Evolutionary conservation across 2,797 vertebrate genomes (phyloP).

Genomic region (Oreonectes daqikongensis): DNA sequence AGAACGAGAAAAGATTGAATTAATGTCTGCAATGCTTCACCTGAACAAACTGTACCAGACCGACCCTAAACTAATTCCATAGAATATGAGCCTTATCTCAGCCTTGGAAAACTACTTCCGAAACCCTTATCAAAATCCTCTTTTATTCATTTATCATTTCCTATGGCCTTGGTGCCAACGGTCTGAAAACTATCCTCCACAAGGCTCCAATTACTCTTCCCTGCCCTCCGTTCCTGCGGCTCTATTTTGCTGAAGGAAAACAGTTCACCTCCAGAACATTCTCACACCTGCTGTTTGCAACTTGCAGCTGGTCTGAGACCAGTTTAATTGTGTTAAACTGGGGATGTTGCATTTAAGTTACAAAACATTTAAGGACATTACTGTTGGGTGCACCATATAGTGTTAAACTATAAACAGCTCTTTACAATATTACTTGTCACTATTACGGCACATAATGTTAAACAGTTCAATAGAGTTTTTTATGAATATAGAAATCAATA

Average conservation of each 20-base stretch:
- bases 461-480: too few species aligned
- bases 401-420: too few species aligned
- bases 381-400: too few species aligned
- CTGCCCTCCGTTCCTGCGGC: slow-evolving; percentile 3
- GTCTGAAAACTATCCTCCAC: slow-evolving; percentile 32
- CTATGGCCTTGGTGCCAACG: slow-evolving; percentile 41
- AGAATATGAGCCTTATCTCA: slow-evolving; percentile 59
- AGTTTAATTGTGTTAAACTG: slow-evolving; percentile 7
- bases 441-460: too few species aligned
- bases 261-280: slow-evolving; percentile 19
- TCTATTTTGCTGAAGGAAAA: slow-evolving; percentile 16
- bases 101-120: slow-evolving; percentile 54
- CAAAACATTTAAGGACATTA: too few species aligned
- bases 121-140: slow-evolving; percentile 55
- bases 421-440: too few species aligned
- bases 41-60: slow-evolving; percentile 42
- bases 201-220: slow-evolving; percentile 40
- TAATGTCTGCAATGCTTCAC: slow-evolving; percentile 34
- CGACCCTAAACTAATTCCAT: slow-evolving; percentile 53
- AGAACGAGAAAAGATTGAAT: slow-evolving; percentile 22
- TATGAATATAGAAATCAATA: too few species aligned
- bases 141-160: slow-evolving; percentile 62
- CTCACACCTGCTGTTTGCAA: neutral
- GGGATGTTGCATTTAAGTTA: too few species aligned
- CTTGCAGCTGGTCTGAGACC: neutral